Percentiles rank a stretch among this genome's conserved stretches.
Conservation (phyloP, 2,888 invertebrate genomes). For the Agonum fuliginosum region DNA sequence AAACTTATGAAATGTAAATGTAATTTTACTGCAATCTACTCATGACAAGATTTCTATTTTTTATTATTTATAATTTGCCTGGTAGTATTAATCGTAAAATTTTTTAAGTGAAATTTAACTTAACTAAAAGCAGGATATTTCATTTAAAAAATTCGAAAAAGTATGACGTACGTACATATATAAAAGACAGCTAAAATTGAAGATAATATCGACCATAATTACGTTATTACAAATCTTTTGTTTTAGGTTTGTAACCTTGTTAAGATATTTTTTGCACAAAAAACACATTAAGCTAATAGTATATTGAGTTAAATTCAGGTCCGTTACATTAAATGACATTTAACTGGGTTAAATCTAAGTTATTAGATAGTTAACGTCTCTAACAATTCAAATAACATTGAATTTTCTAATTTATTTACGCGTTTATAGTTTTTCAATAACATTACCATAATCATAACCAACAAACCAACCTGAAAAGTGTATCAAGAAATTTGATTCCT, state of each 20-base stretch:
- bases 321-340: neutral
- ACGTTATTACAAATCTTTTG: conserved; percentile 30
- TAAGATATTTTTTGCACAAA: neutral
- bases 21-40: neutral
- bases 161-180: no score
- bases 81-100: conserved; percentile 13
- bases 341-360: conserved; percentile 19
- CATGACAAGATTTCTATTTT: conserved; percentile 18
- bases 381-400: conserved; percentile 22
- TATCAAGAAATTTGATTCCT: neutral
- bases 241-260: conserved; percentile 28
- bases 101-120: conserved; percentile 14
- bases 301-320: neutral
- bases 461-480: conserved; percentile 1
- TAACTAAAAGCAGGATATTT: conserved; percentile 20
- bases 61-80: neutral
- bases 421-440: conserved; percentile 12
- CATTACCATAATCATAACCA: conserved; percentile 23
- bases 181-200: no score
- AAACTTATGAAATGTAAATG: neutral
- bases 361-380: conserved; percentile 22
- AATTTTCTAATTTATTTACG: conserved; percentile 11
- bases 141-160: neutral
- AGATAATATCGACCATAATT: conserved; percentile 6
- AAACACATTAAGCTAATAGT: neutral